Evolutionary conservation across 2,113 vertebrate genomes (phyloP), one percentile per base, ranked within the genome.

Genomic region (Phrynocephalus versicolor): DNA sequence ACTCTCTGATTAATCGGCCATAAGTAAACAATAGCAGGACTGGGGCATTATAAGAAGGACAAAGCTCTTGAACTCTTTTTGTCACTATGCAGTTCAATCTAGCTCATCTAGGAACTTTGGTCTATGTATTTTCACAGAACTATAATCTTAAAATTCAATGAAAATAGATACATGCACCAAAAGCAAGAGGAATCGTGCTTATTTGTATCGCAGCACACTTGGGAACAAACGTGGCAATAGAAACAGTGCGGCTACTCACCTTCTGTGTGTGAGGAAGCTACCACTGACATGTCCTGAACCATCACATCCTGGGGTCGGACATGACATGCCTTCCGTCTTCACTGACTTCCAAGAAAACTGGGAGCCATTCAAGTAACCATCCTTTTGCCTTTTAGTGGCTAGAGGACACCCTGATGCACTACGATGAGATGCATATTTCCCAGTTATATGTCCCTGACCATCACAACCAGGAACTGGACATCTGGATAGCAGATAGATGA

Each of bases 281-380:
- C 99, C 99, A 60, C 99, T 99, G 95, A 99, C 98, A 77, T 99
- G 99, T 79, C 99, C 98, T 1, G 98, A 99, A 78, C 98, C 98
- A 72, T 99, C 99, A 58, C 99, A 99, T 83, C 99, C 99, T 0
- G 98, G 99, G 0, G 99, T 99, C 82, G 98, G 98, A 92, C 98
- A 99, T 55, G 98, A 98, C 99, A 99, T 99, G 94, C 99, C 99
- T 94, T 99, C 99, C 5, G 98, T 98, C 96, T 99, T 99, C 90
- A 98, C 99, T 8, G 98, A 98, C 94, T 99, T 99, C 98, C 98
- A 99, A 10, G 98, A 99, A 96, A 99, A 99, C 96, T 99, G 98
- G 79, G 98, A 98, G 76, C 98, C 98, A 15, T 99, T 99, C 81
- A 99, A 96, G 94, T 99, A 99, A 12, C 99, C 98, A 70, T 99